Percentiles rank a stretch among this genome's conserved stretches.
Evolutionary conservation across 2,113 vertebrate species (phyloP).

Genomic region (Centrocercus urophasianus): DNA sequence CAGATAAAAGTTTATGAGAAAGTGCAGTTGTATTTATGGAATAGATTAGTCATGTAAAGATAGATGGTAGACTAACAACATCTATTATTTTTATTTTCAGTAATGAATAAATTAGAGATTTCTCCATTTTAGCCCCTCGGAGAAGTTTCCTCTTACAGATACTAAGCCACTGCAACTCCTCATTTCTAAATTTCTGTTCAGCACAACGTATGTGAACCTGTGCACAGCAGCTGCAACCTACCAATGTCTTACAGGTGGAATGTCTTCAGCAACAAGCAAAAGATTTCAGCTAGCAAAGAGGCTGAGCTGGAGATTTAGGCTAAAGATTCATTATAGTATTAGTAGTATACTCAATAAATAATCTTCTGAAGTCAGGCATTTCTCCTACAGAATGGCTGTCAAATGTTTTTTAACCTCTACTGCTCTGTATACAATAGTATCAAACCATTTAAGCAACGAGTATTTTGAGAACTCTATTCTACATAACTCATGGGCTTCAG

Average conservation of each 20-base stretch:
- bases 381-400: not conserved
- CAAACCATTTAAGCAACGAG: not conserved
- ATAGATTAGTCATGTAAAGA: not conserved
- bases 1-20: not conserved
- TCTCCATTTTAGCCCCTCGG: not conserved
- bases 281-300: not conserved
- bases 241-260: not conserved
- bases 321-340: not conserved
- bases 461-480: not conserved
- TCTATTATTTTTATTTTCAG: not conserved
- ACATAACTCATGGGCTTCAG: fast-evolving
- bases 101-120: not conserved
- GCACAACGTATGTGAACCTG: not conserved
- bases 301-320: not conserved
- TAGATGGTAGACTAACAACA: not conserved
- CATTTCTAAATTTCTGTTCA: not conserved
- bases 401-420: not conserved
- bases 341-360: not conserved
- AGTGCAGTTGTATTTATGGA: not conserved
- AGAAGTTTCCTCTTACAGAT: not conserved
- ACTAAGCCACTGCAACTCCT: fast-evolving
- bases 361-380: not conserved
- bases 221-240: not conserved
- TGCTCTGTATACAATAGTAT: not conserved
- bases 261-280: slow-evolving; percentile 47